Evolutionary conservation across 2,888 invertebrate genomes (phyloP), one percentile per base, ranked within the genome.

Genomic region (Uloborus plumipes): DNA sequence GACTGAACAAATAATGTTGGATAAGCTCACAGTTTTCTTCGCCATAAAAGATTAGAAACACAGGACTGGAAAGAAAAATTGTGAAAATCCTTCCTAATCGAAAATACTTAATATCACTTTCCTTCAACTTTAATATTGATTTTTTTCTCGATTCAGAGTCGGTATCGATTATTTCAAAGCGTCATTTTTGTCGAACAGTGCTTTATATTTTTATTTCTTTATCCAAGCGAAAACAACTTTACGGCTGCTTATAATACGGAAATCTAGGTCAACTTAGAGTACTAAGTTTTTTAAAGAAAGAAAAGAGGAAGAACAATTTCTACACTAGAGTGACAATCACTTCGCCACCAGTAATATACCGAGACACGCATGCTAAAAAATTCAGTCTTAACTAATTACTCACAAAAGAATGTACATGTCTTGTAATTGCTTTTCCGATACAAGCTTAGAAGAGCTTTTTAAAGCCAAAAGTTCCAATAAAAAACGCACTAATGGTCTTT

Each of bases 1-100:
- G 77, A 71, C 77, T 77, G 64, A 53, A 64, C 64, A 77, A 77
- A 77, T 77, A 77, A 77, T 77, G 70, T 70, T 47, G 58, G 70
- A 64, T 64, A 67, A 58, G 64, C 64, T 70, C 50, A 69, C 70
- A 77, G 55, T 77, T 77, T 77, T 77, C 58, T 58, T 22, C 55
- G 64, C 51, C 70, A 64, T 77, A 77, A 77, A 77, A 77, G 77
- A 77, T 77, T 77, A 70, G 70, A 67, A 61, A 9, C 47, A 18
- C n/a, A 22, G 18, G 14, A 18, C 18, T 14, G 55, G 20, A 49
- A 26, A 61, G 67, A 18, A 69, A 22, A 59, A 49, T 51, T 51
- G 64, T 69, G 66, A 69, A 70, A 69, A 64, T 70, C 70, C 62
- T 47, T 55, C 59, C 64, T 77, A 77, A 77, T 77, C 77, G 77